Base-by-base conservation (phyloP, 1,140 invertebrate genomes). In the Lethocerus indicus region DNA sequence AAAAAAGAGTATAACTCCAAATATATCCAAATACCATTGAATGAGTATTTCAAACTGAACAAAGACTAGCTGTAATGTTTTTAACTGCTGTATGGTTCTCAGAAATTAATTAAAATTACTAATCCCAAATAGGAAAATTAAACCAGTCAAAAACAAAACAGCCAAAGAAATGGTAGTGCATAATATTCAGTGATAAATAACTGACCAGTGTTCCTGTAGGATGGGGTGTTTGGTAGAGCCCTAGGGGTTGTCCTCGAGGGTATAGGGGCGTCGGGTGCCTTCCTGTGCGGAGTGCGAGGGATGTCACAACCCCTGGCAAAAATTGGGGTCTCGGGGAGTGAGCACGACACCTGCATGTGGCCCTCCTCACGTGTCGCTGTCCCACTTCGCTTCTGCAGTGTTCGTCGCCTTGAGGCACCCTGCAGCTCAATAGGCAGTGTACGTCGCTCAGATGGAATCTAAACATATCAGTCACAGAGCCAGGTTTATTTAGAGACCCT, bases 251-350 rank as follows among this genome's bases (percentile, higher is more conserved):
- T 55, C 36, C 51, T 32, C 0, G 52, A 52, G 4, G 46, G 40
- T 20, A 39, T 46, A 18, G 56, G 49, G 21, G 53, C 53, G 32
- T 62, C 61, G 14, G 61, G 58, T 12, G 61, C 59, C 23, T 57
- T 43, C 18, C 61, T 47, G 40, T 60, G 56, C n/a, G 59, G 57
- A 6, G 59, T 60, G 16, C 59, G 27, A 2, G 59, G 59, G 27
- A 60, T 60, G 42, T 60, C 59, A 51, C 57, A 62, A 44, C 82
- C 82, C 54, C 83, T 69, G 12, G 81, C 80, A 63, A 87, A 86
- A 26, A 86, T 81, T 3, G 83, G 82, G 9, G 83, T 86, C 67
- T 86, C 83, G 5, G 83, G 83, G 37, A 86, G 66, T 56, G 82
- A 85, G 56, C 81, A 83, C 2, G 81, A 84, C 1, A 82, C 84